A percentile compares a stretch with the other conserved stretches of the same genome.
These are phyloP conservation scores for Medauroidea extradentata DNA, from an alignment of 1,140 invertebrate species.

Conservation along the genomic window DNA sequence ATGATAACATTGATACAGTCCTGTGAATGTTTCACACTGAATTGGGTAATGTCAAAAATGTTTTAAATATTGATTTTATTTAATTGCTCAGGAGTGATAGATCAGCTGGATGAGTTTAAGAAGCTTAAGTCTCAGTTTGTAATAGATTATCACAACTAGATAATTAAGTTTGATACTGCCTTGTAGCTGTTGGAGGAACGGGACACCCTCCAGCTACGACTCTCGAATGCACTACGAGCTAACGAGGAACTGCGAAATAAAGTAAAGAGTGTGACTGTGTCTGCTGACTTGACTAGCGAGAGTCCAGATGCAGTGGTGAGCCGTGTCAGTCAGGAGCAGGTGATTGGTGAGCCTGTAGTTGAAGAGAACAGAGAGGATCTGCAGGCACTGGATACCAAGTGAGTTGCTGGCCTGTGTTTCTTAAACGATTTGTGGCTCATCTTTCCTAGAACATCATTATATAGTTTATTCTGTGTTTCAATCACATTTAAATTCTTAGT, in stretches of 20 bases:
- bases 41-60: neutral
- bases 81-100: neutral
- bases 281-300: too few species aligned
- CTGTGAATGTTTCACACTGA: neutral
- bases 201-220: constrained; percentile 72
- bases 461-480: too few species aligned
- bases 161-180: too few species aligned
- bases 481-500: too few species aligned
- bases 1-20: too few species aligned
- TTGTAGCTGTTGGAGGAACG: constrained; percentile 69
- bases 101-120: too few species aligned
- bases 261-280: neutral
- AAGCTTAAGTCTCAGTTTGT: too few species aligned
- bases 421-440: too few species aligned
- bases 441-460: too few species aligned
- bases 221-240: constrained; percentile 71
- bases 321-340: too few species aligned
- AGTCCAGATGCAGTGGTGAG: too few species aligned
- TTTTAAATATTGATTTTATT: neutral
- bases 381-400: constrained; percentile 11
- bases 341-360: neutral
- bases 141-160: too few species aligned
- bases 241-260: constrained; percentile 51
- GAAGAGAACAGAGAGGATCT: constrained; percentile 8
- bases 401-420: neutral